These are phyloP conservation scores for Oreotrochilus melanogaster DNA, from an alignment of 2,113 vertebrate genomes.

Conservation along the genomic window DNA sequence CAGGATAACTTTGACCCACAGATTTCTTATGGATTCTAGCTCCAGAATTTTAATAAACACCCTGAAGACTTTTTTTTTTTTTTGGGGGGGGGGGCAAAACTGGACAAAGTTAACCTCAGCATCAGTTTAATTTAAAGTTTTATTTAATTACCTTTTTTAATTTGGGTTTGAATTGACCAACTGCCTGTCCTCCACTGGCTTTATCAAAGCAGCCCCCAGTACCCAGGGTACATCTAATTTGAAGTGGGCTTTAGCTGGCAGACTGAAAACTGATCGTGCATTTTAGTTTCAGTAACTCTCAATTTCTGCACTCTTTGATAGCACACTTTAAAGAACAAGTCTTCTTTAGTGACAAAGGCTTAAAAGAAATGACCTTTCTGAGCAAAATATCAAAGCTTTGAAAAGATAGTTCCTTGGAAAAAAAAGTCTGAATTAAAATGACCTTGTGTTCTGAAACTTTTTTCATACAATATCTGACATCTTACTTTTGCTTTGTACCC, in stretches of 20 bases:
- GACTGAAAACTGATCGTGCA: constrained; percentile 77
- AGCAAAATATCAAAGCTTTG: constrained; percentile 80
- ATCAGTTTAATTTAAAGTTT: constrained; percentile 25
- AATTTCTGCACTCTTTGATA: constrained; percentile 83
- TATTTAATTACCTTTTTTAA: constrained; percentile 69
- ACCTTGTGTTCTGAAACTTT: constrained; percentile 82
- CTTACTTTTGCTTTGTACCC: constrained; percentile 64
- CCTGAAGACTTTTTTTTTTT: background rate
- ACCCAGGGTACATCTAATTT: constrained; percentile 74
- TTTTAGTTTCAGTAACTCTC: constrained; percentile 82
- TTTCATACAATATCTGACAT: constrained; percentile 71
- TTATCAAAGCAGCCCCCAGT: constrained; percentile 74
- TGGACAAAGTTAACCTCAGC: background rate
- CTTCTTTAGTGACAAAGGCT: constrained; percentile 82
- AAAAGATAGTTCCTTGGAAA: constrained; percentile 73
- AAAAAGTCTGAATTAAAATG: constrained; percentile 76
- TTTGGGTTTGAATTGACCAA: constrained; percentile 60
- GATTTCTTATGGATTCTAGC: background rate
- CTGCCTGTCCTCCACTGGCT: constrained; percentile 19
- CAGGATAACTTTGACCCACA: background rate
- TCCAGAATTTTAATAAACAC: background rate
- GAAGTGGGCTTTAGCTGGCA: constrained; percentile 74
- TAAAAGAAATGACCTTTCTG: constrained; percentile 81
- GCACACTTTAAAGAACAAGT: constrained; percentile 80
- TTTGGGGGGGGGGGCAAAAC: background rate